phyloP scores from a whole-genome alignment of 64 coral and sea anemone species.

The Trachythela sp. region DNA sequence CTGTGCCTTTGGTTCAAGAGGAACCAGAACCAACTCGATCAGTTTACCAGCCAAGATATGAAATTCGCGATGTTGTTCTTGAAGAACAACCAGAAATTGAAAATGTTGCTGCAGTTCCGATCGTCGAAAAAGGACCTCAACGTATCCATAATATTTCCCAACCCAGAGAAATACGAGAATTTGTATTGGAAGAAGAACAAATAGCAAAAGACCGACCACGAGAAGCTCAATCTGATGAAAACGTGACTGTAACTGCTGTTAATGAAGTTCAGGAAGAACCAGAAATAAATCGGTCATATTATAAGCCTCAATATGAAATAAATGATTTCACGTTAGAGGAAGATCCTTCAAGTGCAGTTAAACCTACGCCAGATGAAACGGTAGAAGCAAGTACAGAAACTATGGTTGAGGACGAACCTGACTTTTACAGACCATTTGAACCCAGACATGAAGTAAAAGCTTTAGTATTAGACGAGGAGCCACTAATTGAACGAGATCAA shows the following conservation, averaged over 20 bases:
- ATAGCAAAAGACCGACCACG: background rate
- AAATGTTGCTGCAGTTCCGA: background rate
- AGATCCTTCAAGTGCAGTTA: background rate
- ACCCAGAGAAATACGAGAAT: background rate
- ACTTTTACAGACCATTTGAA: background rate
- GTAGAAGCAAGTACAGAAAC: background rate
- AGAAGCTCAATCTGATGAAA: background rate
- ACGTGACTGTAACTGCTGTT: background rate
- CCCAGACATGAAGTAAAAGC: background rate
- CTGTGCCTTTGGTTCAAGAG: background rate
- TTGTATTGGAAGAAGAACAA: background rate
- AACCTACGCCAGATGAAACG: background rate
- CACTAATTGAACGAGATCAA: no score
- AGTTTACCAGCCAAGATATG: background rate
- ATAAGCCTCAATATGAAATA: background rate
- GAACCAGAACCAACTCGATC: background rate
- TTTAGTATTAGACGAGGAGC: background rate
- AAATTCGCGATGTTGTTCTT: background rate
- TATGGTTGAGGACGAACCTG: background rate
- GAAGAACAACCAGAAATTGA: background rate
- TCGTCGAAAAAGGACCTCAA: background rate
- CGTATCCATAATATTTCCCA: background rate
- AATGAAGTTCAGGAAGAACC: background rate
- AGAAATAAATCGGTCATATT: background rate
- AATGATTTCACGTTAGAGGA: background rate